phyloP scores from a whole-genome alignment of 2,113 vertebrate genomes.

The Pteropus alecto region DNA sequence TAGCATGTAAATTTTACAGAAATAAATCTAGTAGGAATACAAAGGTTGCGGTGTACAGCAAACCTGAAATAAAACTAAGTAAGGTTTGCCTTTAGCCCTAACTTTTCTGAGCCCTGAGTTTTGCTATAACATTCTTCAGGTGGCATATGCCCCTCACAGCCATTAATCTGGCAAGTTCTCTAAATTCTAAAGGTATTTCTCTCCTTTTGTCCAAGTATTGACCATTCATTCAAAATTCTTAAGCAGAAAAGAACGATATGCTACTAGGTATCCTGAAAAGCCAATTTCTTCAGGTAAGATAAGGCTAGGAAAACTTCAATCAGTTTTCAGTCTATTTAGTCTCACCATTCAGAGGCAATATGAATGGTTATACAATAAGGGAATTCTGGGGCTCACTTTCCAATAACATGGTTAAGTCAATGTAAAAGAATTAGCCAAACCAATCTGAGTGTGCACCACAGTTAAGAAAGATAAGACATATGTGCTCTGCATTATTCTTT shows the following conservation, averaged over 20 bases:
- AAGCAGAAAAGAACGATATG: not conserved
- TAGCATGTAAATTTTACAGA: not conserved
- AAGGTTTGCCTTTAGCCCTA: not conserved
- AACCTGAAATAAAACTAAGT: not conserved
- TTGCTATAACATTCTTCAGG: not conserved
- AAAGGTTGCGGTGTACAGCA: not conserved
- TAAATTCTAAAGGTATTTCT: not conserved
- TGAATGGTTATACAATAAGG: not conserved
- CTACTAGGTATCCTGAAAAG: not conserved
- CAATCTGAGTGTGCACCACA: not conserved
- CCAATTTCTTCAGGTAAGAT: not conserved
- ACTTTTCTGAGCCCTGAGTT: not conserved
- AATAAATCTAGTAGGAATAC: not conserved
- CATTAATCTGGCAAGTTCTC: not conserved
- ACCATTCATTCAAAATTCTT: not conserved
- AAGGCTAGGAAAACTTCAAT: not conserved
- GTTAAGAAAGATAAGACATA: not conserved
- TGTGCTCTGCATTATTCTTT: not conserved
- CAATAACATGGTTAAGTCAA: not conserved
- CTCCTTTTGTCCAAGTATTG: not conserved
- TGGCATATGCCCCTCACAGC: not conserved
- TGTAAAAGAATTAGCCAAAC: not conserved
- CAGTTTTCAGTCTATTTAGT: not conserved
- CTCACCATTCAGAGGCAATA: not conserved
- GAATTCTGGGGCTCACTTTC: not conserved